Conservation (phyloP, 2,113 vertebrate species). For the Atlantisia rogersi region DNA sequence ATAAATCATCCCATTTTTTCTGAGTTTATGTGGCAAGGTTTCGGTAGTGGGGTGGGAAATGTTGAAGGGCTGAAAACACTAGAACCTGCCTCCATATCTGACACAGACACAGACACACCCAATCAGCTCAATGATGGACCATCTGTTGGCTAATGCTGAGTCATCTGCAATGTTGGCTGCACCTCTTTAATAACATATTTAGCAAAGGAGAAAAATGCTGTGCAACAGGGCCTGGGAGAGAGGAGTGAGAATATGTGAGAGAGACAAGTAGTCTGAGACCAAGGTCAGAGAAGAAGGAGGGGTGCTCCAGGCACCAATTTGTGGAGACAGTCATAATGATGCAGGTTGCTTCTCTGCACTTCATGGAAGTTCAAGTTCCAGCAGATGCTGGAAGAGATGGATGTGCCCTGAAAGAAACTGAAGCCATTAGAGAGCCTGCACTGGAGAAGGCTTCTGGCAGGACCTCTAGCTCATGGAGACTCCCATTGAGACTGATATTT, state of each 20-base stretch:
- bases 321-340: too few species aligned
- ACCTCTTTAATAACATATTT: background rate
- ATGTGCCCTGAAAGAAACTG: background rate
- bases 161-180: too few species aligned
- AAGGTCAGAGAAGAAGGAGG: background rate
- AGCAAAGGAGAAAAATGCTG: background rate
- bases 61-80: background rate
- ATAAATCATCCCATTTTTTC: background rate
- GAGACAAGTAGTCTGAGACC: background rate
- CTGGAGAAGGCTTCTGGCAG: too few species aligned
- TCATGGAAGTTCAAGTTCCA: too few species aligned
- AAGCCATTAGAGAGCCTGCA: background rate
- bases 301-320: background rate
- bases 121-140: background rate
- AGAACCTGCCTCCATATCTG: background rate
- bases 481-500: background rate
- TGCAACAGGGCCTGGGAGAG: background rate
- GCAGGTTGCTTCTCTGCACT: fast-evolving
- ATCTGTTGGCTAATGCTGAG: background rate
- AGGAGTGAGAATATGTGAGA: background rate
- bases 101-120: background rate
- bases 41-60: background rate
- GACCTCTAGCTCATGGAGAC: background rate
- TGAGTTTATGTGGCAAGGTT: background rate
- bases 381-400: too few species aligned